Base-by-base conservation (phyloP, 2,888 invertebrate genomes). In the Agriopis leucophaearia region DNA sequence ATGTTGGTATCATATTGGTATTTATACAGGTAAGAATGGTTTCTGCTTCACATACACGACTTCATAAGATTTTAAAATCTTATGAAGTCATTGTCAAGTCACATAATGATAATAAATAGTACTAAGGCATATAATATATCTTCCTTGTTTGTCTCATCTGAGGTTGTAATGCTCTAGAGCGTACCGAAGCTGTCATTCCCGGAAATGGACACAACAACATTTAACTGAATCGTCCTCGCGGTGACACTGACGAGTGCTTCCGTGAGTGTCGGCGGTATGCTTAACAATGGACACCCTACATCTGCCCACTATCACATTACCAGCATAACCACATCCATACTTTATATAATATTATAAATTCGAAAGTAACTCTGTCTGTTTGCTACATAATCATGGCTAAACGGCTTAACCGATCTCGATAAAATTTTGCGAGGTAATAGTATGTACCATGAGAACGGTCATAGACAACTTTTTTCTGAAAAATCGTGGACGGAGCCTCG, bases 191-290 rank as follows among this genome's bases (percentile, higher is more conserved):
- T 78, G 79, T 83, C 81, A 77, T 75, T 73, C 74, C 72, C 78
- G 76, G 78, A 79, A 80, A 82, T 84, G 84, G 59, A 36, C 65
- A 69, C 81, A 84, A 84, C 81, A 83, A 85, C 83, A 88, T 89
- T 89, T 88, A 88, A 86, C 86, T 83, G 83, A 81, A 84, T 78
- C 80, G 77, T 79, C 77, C 81, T 82, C 80, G 76, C 79, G 79
- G 77, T 81, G 90, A 90, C 90, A 90, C 80, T 91, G 91, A 92
- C 90, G 89, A 89, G 91, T 89, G 87, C 81, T 91, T 92, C 92
- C 92, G 92, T 88, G 87, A 89, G 84, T 86, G 86, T 83, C 87
- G 82, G 82, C 85, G 84, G 89, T 87, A 87, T 83, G 80, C 78
- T 77, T 84, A 84, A 92, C 92, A 92, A 92, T 87, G 82, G 83